These are phyloP conservation scores for Acrocephalus scirpaceus DNA, from an alignment of 2,797 vertebrate species.

Conservation along the genomic window DNA sequence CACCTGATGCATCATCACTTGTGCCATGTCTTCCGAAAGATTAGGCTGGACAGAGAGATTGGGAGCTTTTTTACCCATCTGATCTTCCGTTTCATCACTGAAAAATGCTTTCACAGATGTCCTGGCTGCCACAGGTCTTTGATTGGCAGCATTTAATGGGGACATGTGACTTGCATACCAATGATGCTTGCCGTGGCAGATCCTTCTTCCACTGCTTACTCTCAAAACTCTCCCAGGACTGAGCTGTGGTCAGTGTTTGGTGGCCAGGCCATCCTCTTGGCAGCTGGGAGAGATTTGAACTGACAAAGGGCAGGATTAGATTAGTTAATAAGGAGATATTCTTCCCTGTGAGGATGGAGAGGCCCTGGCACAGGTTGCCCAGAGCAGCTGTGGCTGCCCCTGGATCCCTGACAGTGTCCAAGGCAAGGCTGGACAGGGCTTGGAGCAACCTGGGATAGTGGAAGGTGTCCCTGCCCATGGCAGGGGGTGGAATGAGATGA, in stretches of 20 bases:
- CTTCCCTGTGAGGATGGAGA: accelerated
- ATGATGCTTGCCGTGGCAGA: not conserved
- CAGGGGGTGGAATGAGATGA: accelerated
- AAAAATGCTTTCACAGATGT: conserved; percentile 6
- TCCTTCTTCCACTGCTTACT: not conserved
- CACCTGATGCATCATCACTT: no score
- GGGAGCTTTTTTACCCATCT: not conserved
- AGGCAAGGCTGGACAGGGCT: accelerated
- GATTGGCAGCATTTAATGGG: not conserved
- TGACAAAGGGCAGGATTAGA: not conserved
- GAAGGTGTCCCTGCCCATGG: not conserved
- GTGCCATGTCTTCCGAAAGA: not conserved
- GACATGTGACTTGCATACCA: not conserved
- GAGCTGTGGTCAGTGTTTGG: not conserved
- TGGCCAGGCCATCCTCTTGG: not conserved
- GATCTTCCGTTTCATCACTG: not conserved
- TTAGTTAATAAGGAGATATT: not conserved
- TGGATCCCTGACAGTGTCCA: not conserved
- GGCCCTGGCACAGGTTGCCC: not conserved
- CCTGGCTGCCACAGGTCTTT: not conserved
- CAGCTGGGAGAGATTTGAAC: not conserved
- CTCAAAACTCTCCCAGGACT: not conserved
- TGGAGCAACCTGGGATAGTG: accelerated
- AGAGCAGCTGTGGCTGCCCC: not conserved
- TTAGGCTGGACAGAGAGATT: not conserved